A percentile compares a stretch with the other conserved stretches of the same genome.
phyloP scores from a whole-genome alignment of 2,113 vertebrate species.

The Butorides virescens region DNA sequence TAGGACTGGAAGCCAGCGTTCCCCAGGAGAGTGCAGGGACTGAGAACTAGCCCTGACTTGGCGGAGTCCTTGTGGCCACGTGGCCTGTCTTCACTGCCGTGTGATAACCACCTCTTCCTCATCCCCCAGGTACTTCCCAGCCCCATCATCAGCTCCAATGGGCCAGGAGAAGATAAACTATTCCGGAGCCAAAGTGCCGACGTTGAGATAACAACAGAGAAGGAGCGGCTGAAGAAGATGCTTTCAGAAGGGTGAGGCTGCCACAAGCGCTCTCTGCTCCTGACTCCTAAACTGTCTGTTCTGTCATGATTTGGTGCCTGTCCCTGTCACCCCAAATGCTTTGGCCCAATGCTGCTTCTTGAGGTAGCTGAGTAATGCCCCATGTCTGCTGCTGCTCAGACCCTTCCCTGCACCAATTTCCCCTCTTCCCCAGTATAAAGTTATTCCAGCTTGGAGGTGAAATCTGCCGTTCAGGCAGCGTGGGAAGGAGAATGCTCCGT shows the following conservation, averaged over 20 bases:
- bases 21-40: background rate
- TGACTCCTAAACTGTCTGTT: rapidly evolving
- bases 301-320: background rate
- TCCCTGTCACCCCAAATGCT: background rate
- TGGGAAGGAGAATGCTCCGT: background rate
- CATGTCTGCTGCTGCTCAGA: rapidly evolving
- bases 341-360: rapidly evolving
- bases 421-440: background rate
- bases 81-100: background rate
- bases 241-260: constrained; percentile 88
- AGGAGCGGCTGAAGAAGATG: constrained; percentile 96
- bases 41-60: background rate
- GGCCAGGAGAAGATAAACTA: constrained; percentile 91
- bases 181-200: constrained; percentile 95
- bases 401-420: rapidly evolving
- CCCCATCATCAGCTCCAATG: constrained; percentile 82
- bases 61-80: background rate
- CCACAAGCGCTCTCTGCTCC: background rate
- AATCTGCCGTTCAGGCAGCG: background rate
- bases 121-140: constrained; percentile 71
- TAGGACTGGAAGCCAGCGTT: rapidly evolving
- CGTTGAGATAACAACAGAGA: constrained; percentile 86
- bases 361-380: background rate
- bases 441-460: background rate
- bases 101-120: background rate